phyloP scores from a whole-genome alignment of 2,888 invertebrate species.

The Acronicta aceris region DNA sequence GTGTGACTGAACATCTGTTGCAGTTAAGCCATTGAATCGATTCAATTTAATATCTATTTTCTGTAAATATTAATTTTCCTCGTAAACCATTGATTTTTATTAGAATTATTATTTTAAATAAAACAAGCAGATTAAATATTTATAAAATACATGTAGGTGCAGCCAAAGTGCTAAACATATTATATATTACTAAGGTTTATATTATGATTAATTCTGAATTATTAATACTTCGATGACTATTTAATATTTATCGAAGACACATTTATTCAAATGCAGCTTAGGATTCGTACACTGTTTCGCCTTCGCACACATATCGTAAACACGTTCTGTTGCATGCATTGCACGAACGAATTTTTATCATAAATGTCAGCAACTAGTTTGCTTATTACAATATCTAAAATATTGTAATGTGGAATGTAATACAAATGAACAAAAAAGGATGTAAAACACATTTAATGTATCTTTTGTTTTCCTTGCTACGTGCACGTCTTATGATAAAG shows the following conservation, averaged over 20 bases:
- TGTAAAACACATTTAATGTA: too few relatives aligned
- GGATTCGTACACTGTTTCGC: slow-evolving; percentile 31
- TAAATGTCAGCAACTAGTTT: slow-evolving; percentile 31
- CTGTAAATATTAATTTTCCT: not conserved
- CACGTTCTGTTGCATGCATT: slow-evolving; percentile 20
- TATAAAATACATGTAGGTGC: not conserved
- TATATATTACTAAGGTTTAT: not conserved
- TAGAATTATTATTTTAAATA: not conserved
- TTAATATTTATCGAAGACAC: slow-evolving; percentile 23
- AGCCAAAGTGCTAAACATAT: not conserved
- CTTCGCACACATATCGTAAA: slow-evolving; percentile 29
- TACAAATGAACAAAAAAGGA: not conserved
- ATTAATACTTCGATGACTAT: slow-evolving; percentile 36
- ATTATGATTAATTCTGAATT: slow-evolving; percentile 22
- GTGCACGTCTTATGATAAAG: too few relatives aligned
- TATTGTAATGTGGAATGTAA: not conserved
- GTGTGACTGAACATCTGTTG: not conserved
- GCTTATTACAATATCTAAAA: slow-evolving; percentile 7
- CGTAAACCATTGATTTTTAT: not conserved
- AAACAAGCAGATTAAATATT: not conserved
- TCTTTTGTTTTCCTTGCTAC: too few relatives aligned
- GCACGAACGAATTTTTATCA: slow-evolving; percentile 6
- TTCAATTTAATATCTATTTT: too few relatives aligned
- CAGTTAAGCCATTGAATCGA: not conserved
- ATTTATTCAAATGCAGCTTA: slow-evolving; percentile 31